These are phyloP conservation scores for Drosophila borealis DNA, from an alignment of 2,888 invertebrate genomes.

Conservation along the genomic window DNA sequence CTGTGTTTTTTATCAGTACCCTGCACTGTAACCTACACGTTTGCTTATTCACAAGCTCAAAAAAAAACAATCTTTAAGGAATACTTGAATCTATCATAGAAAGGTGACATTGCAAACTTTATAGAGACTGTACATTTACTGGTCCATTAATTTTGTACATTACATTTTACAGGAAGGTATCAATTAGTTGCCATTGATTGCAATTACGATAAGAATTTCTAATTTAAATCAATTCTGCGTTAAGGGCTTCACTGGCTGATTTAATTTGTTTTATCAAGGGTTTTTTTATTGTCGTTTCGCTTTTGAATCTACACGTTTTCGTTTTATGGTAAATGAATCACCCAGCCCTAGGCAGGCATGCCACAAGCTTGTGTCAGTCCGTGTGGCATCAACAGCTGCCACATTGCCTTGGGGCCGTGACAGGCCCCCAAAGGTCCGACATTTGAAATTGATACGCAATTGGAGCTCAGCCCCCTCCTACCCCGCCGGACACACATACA, in stretches of 20 bases:
- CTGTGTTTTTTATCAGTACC: no score
- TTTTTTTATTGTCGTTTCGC: background rate
- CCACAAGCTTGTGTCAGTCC: constrained; percentile 15
- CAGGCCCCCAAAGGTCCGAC: constrained; percentile 49
- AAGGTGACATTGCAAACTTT: no score
- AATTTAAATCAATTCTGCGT: no score
- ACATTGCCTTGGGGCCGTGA: constrained; percentile 25
- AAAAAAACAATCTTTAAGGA: no score
- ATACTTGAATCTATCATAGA: no score
- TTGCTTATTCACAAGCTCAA: no score
- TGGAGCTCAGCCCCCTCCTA: constrained; percentile 3
- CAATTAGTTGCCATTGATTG: no score
- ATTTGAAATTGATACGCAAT: constrained; percentile 58
- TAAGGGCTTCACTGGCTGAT: background rate
- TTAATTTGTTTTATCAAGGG: constrained; percentile 7
- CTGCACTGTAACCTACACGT: no score
- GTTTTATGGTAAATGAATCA: constrained; percentile 8
- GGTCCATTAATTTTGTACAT: no score
- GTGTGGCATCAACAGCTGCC: constrained; percentile 49
- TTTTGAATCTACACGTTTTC: background rate
- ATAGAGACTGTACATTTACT: no score
- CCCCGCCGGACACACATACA: background rate
- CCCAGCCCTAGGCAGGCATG: background rate
- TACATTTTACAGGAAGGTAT: no score
- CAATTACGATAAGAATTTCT: no score